A percentile compares a stretch with the other conserved stretches of the same genome.
Evolutionary conservation across 1,140 invertebrate genomes (phyloP).

Genomic region (Drosophila ercepeae): DNA sequence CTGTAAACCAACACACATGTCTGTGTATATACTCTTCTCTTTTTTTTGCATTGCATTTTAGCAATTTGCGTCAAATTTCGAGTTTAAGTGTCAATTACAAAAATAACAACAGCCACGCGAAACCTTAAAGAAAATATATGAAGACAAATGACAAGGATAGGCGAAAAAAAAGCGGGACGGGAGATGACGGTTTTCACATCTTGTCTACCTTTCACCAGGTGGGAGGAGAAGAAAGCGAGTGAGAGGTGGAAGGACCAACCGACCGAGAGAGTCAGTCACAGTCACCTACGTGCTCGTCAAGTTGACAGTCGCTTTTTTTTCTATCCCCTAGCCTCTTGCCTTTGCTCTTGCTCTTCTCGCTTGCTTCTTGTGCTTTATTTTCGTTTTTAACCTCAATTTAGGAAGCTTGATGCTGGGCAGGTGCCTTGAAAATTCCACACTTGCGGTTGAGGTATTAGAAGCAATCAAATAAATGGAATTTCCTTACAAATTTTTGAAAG

Average conservation of each 20-base stretch:
- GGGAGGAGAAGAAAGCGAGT: neutral
- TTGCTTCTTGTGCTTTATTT: conserved; percentile 41
- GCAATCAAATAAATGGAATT: neutral
- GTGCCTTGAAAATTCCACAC: conserved; percentile 60
- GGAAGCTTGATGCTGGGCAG: conserved; percentile 59
- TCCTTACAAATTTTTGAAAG: too few species aligned
- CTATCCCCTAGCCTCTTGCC: conserved; percentile 7
- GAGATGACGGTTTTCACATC: conserved; percentile 15
- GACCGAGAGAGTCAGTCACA: conserved; percentile 1
- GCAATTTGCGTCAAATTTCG: conserved; percentile 79
- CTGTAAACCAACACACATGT: neutral
- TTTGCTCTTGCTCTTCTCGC: conserved; percentile 24
- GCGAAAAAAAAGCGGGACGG: neutral
- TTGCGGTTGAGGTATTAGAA: neutral
- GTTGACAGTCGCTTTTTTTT: conserved; percentile 44
- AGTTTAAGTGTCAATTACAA: conserved; percentile 81
- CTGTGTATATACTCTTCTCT: too few species aligned
- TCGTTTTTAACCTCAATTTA: conserved; percentile 73
- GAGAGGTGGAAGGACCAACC: neutral
- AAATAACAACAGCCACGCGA: conserved; percentile 54
- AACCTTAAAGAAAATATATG: neutral
- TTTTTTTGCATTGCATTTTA: conserved; percentile 32
- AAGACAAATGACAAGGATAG: conserved; percentile 23
- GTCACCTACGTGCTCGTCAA: conserved; percentile 55
- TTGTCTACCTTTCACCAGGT: conserved; percentile 14